A percentile compares a stretch with the other conserved stretches of the same genome.
Conservation (phyloP, 2,113 vertebrate species). For the Melozone crissalis region DNA sequence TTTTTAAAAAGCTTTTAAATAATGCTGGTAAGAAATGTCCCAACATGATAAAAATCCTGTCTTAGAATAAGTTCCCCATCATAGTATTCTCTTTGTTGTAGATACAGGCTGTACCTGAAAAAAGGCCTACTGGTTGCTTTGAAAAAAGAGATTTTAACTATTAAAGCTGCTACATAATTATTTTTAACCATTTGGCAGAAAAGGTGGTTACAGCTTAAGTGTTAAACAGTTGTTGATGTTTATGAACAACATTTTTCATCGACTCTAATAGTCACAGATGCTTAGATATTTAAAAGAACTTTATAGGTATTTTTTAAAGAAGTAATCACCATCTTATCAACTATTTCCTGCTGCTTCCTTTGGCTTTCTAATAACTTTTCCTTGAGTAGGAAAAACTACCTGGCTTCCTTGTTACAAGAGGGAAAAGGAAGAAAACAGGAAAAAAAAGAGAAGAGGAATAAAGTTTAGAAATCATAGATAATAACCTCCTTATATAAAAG, state of each 20-base stretch:
- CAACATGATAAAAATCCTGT: slow-evolving; percentile 56
- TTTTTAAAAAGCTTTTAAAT: slow-evolving; percentile 70
- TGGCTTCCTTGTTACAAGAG: neutral
- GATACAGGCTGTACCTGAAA: neutral
- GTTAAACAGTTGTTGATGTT: neutral
- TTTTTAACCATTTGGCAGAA: neutral
- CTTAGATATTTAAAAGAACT: neutral
- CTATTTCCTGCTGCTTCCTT: neutral
- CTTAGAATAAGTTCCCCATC: slow-evolving; percentile 25
- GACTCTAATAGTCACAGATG: neutral
- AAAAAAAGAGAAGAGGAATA: neutral
- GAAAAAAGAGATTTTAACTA: neutral
- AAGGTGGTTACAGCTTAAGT: neutral
- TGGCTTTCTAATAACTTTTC: neutral
- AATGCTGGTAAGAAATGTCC: slow-evolving; percentile 65
- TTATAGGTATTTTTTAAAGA: accelerated
- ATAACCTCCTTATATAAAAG: neutral
- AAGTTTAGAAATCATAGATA: neutral
- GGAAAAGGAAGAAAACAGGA: neutral
- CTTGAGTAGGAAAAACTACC: neutral
- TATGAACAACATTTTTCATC: neutral
- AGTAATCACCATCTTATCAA: neutral
- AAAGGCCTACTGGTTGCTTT: neutral
- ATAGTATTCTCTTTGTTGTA: slow-evolving; percentile 64
- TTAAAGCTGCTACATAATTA: neutral